These are phyloP conservation scores for Microcebus tavaratra DNA, from an alignment of 2,113 vertebrate genomes.

Conservation along the genomic window DNA sequence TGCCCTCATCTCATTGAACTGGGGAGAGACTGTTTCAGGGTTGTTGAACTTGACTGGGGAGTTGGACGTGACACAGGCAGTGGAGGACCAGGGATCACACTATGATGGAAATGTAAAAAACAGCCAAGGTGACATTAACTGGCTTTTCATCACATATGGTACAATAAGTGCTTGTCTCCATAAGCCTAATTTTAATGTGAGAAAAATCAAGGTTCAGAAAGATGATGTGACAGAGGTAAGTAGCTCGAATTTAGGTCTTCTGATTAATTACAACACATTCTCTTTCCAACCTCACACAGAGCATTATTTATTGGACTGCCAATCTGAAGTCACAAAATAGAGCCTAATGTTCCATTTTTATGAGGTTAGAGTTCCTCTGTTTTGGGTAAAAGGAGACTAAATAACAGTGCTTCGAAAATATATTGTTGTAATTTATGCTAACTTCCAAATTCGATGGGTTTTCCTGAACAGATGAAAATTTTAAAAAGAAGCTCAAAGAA, in stretches of 20 bases:
- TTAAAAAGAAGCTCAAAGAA: constrained; percentile 99
- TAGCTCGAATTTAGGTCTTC: neutral
- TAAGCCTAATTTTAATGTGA: neutral
- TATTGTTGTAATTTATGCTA: constrained; percentile 73
- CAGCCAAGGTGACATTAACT: no score
- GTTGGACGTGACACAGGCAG: neutral
- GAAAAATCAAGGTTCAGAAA: neutral
- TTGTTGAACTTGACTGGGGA: neutral
- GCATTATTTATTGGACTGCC: neutral
- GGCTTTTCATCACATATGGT: neutral
- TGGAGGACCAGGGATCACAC: neutral
- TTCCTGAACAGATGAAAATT: constrained; percentile 95
- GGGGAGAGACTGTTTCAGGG: neutral
- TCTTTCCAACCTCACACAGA: neutral
- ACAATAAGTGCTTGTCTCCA: neutral
- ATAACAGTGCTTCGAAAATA: constrained; percentile 26
- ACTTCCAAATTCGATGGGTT: constrained; percentile 84
- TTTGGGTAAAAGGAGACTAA: constrained; percentile 14
- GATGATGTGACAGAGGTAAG: neutral
- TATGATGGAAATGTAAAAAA: neutral
- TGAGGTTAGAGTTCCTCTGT: neutral
- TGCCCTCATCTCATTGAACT: neutral
- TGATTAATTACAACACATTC: neutral
- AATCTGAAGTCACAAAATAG: neutral
- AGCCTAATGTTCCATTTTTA: neutral